Percentiles rank a stretch among this genome's conserved stretches.
These are phyloP conservation scores for Ptiloglossa arizonensis DNA, from an alignment of 1,140 invertebrate genomes.

Conservation along the genomic window DNA sequence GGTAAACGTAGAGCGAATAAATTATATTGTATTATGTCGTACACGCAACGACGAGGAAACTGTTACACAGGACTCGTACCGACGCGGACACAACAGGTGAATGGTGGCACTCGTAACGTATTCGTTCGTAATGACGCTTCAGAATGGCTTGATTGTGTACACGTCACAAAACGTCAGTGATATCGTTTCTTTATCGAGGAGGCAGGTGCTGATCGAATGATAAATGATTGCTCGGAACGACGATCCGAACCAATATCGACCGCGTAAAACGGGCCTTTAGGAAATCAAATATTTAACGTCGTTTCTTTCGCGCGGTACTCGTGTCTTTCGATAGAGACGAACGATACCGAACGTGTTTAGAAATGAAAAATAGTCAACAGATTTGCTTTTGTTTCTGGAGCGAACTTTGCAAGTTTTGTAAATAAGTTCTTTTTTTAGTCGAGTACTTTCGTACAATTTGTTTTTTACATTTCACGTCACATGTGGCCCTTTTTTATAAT, in stretches of 20 bases:
- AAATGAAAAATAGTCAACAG: neutral
- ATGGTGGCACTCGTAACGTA: neutral
- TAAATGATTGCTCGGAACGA: neutral
- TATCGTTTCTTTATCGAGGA: slow-evolving; percentile 6
- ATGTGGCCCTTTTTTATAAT: too few relatives aligned
- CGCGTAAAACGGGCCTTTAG: neutral
- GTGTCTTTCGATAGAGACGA: neutral
- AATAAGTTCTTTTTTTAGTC: too few relatives aligned
- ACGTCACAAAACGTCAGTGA: neutral
- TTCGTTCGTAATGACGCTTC: neutral
- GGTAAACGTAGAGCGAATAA: slow-evolving; percentile 2
- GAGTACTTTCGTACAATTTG: too few relatives aligned
- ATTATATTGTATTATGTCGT: slow-evolving; percentile 1
- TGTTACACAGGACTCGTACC: neutral
- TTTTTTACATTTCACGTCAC: too few relatives aligned
- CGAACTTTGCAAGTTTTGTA: neutral
- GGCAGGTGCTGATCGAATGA: slow-evolving; percentile 13
- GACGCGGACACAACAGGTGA: neutral
- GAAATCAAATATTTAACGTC: neutral
- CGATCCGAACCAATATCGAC: neutral
- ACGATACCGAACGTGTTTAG: too few relatives aligned
- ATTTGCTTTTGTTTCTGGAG: neutral
- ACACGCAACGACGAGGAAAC: neutral
- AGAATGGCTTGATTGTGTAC: slow-evolving; percentile 8
- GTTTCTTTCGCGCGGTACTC: neutral